Evolutionary conservation across 2,113 vertebrate species (phyloP), one percentile per base, ranked within the genome.

Genomic region (Plotosus lineatus): DNA sequence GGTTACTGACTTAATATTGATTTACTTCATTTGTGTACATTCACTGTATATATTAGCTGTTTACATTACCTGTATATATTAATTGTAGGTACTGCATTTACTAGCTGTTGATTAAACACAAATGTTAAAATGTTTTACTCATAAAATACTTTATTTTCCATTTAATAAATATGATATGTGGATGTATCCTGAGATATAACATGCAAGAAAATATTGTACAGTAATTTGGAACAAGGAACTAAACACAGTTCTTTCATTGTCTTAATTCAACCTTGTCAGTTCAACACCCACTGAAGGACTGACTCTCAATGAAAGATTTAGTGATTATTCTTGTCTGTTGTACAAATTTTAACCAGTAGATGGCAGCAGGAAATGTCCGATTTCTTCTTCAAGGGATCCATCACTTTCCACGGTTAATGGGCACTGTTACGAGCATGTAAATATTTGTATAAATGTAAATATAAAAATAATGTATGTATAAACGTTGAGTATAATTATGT

Each of bases 321-420:
- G 3, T 66, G 4, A 42, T 33, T 77, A 23, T 23, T 69, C 21
- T 31, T 66, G 21, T 42, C 23, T 55, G 14, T 53, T 14, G 2
- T 19, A 33, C 6, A 66, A 19, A 6, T 44, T 6, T 51, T 8
- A 26, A 56, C 63, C 65, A 53, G 50, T 56, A 79, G 63, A 55
- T 79, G 77, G 48, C 23, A 79, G 63, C 38, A 56, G 42, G 10
- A 69, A 68, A 38, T n/a, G n/a, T 51, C 58, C 50, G 2, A 69
- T 28, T 48, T 10, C 8, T 19, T 31, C 9, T 10, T n/a, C n/a
- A n/a, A n/a, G n/a, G n/a, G n/a, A n/a, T n/a, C n/a, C n/a, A n/a
- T n/a, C n/a, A n/a, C n/a, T n/a, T n/a, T n/a, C n/a, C n/a, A n/a
- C n/a, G n/a, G n/a, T n/a, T n/a, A n/a, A n/a, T n/a, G n/a, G n/a